A percentile compares a stretch with the other conserved stretches of the same genome.
phyloP scores from a whole-genome alignment of 2,888 invertebrate genomes.

The Pomacea canaliculata region DNA sequence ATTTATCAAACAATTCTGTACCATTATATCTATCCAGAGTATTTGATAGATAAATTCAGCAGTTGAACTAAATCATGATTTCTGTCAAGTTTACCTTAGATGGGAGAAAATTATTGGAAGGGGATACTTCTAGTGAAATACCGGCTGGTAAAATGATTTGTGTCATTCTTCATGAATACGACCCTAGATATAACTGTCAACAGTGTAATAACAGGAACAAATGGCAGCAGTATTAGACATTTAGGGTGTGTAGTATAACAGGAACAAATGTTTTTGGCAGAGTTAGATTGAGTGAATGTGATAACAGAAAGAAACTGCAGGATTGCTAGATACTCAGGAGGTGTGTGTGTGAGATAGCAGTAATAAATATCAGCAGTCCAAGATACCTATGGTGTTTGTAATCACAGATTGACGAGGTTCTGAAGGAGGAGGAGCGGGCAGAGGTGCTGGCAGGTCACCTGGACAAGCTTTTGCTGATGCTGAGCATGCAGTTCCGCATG shows the following conservation, averaged over 20 bases:
- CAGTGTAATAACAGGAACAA: neutral
- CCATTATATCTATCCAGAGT: no score
- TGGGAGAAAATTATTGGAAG: no score
- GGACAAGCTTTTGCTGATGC: conserved; percentile 77
- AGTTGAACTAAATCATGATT: no score
- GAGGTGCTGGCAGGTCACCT: conserved; percentile 74
- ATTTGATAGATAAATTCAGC: no score
- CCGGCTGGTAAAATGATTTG: no score
- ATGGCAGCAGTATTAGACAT: neutral
- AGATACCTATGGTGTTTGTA: neutral
- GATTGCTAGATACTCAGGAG: neutral
- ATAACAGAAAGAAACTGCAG: neutral
- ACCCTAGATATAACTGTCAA: no score
- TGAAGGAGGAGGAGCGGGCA: conserved; percentile 70
- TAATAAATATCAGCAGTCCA: neutral
- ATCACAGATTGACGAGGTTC: conserved; percentile 77
- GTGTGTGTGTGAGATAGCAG: no score
- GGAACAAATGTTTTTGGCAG: neutral
- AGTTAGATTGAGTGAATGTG: neutral
- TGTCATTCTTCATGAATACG: no score
- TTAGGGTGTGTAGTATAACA: neutral
- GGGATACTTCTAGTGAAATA: no score
- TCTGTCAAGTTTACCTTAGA: no score
- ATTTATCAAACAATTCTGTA: no score
- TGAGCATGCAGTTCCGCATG: conserved; percentile 77